Evolutionary conservation across 2,113 vertebrate genomes (phyloP).

Genomic region (Carassius auratus): DNA sequence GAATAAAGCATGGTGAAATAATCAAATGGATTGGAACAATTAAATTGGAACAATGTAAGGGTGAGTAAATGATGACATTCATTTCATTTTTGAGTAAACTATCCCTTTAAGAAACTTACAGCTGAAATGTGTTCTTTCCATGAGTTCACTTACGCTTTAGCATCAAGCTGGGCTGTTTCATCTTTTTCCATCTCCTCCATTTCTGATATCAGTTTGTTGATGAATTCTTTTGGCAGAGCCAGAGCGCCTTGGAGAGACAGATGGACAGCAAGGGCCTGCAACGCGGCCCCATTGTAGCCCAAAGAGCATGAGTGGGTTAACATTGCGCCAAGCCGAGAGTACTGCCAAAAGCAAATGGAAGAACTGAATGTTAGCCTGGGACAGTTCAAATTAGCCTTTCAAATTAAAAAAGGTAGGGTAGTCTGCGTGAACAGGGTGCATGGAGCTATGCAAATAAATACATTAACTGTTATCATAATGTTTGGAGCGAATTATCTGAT

Average conservation of each 20-base stretch:
- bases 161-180: conserved; percentile 83
- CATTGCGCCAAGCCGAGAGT: conserved; percentile 85
- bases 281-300: conserved; percentile 94
- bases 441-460: too few relatives aligned
- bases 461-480: too few relatives aligned
- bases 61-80: neutral
- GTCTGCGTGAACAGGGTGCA: too few relatives aligned
- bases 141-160: conserved; percentile 80
- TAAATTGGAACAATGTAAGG: neutral
- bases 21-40: too few relatives aligned
- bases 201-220: conserved; percentile 86
- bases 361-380: neutral
- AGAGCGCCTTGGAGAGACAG: conserved; percentile 87
- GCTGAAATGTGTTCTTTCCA: neutral
- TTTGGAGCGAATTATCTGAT: too few relatives aligned
- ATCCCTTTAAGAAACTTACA: neutral
- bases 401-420: neutral
- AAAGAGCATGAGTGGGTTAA: conserved; percentile 94
- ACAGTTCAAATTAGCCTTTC: neutral
- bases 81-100: neutral
- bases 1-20: conserved; percentile 18
- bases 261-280: conserved; percentile 94
- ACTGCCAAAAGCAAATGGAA: conserved; percentile 70
- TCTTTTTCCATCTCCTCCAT: conserved; percentile 92
- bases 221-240: conserved; percentile 80